phyloP scores from a whole-genome alignment of 1,140 invertebrate genomes.

The Temnothorax curvispinosus region DNA sequence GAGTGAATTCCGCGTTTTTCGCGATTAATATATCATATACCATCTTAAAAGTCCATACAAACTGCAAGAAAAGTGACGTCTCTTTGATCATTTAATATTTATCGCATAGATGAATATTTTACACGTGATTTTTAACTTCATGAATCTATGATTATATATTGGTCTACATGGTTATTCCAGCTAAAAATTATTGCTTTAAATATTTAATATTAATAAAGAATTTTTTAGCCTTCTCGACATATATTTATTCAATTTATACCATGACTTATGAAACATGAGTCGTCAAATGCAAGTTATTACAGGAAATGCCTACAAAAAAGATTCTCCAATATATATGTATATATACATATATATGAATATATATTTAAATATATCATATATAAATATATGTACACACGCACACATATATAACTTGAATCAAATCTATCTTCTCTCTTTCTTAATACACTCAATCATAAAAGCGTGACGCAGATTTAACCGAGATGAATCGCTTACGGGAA shows the following conservation, averaged over 20 bases:
- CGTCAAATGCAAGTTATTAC: neutral
- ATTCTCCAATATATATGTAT: neutral
- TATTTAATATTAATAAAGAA: neutral
- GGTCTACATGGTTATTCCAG: neutral
- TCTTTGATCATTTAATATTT: neutral
- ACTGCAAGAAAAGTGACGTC: too few species aligned
- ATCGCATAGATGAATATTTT: neutral
- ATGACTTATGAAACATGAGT: neutral
- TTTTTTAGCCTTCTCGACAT: neutral
- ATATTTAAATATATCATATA: neutral
- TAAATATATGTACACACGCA: neutral
- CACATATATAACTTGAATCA: neutral
- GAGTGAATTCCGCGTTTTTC: neutral
- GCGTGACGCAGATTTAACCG: conserved; percentile 35
- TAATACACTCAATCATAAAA: conserved; percentile 21
- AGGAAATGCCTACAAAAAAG: neutral
- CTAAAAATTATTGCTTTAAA: neutral
- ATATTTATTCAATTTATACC: neutral
- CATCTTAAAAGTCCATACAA: neutral
- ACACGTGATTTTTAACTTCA: neutral
- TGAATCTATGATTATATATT: neutral
- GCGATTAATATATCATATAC: neutral
- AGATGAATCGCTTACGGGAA: conserved; percentile 35
- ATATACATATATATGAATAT: neutral
- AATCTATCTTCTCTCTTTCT: neutral